These are phyloP conservation scores for Cygnus atratus DNA, from an alignment of 2,113 vertebrate species.

Conservation along the genomic window DNA sequence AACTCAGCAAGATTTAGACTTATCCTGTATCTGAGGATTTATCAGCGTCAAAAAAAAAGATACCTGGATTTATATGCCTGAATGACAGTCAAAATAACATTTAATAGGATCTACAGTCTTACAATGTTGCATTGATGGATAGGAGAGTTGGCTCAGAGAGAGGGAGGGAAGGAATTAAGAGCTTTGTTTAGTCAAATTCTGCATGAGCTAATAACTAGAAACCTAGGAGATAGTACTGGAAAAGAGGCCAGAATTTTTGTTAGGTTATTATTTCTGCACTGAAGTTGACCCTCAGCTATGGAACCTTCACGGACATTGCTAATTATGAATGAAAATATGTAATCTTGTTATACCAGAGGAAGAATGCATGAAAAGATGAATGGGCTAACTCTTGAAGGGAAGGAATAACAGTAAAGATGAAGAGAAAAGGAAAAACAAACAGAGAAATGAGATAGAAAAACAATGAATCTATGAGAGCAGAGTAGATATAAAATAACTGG, in stretches of 20 bases:
- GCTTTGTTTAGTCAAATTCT: not conserved
- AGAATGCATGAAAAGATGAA: not conserved
- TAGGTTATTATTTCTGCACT: not conserved
- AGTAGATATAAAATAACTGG: not conserved
- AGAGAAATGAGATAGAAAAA: conserved; percentile 3
- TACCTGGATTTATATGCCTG: not conserved
- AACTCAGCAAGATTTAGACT: not conserved
- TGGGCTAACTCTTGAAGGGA: not conserved
- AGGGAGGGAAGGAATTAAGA: not conserved
- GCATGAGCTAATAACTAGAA: not conserved
- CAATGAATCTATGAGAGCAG: not conserved
- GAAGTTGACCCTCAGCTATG: not conserved
- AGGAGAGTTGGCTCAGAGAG: not conserved
- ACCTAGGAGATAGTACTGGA: not conserved
- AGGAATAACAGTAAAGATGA: not conserved
- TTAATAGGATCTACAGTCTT: not conserved
- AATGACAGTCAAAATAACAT: not conserved
- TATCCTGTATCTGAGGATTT: not conserved
- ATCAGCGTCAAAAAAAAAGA: not conserved
- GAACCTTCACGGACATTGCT: not conserved
- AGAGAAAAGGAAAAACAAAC: not conserved
- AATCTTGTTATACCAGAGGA: not conserved
- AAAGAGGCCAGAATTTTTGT: not conserved
- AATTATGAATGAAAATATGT: not conserved
- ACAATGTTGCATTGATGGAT: not conserved